These are phyloP conservation scores for Theodoxus fluviatilis DNA, from an alignment of 2,888 invertebrate species.

Conservation along the genomic window DNA sequence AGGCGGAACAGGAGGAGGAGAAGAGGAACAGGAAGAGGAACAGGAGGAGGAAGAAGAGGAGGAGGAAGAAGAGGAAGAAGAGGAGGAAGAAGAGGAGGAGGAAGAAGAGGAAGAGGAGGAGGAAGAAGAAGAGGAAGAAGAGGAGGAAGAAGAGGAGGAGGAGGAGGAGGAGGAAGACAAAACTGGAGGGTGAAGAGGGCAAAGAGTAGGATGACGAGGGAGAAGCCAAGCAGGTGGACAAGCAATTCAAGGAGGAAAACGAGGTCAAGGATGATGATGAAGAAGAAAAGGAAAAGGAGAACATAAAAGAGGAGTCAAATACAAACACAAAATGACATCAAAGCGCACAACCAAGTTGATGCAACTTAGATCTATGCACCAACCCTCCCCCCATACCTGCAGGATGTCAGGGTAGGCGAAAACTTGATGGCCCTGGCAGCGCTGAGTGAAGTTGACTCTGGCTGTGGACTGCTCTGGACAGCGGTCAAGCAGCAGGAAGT, in stretches of 20 bases:
- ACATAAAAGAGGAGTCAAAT: too few relatives aligned
- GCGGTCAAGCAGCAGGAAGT: constrained; percentile 69
- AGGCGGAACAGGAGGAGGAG: neutral
- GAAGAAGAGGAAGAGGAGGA: neutral
- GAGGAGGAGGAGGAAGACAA: too few relatives aligned
- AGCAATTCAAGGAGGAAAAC: too few relatives aligned
- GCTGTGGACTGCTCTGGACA: constrained; percentile 43
- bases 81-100: neutral
- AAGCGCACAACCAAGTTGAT: too few relatives aligned
- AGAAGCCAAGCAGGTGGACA: too few relatives aligned
- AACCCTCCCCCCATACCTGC: constrained; percentile 60
- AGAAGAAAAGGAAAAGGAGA: too few relatives aligned
- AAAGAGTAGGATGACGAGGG: too few relatives aligned
- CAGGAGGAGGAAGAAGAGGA: constrained; percentile 14
- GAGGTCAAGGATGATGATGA: too few relatives aligned
- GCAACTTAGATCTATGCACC: too few relatives aligned
- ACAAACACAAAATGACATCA: too few relatives aligned
- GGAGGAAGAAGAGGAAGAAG: neutral
- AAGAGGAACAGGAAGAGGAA: constrained; percentile 1
- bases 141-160: neutral
- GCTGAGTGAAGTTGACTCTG: constrained; percentile 56
- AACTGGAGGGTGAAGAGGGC: too few relatives aligned
- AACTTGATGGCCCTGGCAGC: constrained; percentile 73
- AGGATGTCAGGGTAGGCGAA: constrained; percentile 77
- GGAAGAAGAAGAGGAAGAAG: neutral